Base-by-base conservation (phyloP, 2,113 vertebrate genomes). In the Ochotona curzoniae region DNA sequence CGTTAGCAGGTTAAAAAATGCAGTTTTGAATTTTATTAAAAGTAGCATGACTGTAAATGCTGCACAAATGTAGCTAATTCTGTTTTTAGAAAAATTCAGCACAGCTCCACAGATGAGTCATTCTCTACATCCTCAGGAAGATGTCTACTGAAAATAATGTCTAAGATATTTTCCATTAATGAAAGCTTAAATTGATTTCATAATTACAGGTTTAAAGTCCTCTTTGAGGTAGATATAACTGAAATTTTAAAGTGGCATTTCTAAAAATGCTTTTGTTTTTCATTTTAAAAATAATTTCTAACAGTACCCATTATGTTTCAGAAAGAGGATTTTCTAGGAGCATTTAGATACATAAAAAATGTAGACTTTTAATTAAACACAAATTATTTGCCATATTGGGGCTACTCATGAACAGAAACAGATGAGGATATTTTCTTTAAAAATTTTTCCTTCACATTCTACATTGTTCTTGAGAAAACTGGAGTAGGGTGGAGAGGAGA, bases 1-100 rank as follows among this genome's bases (percentile, higher is more conserved):
- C 11, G 88, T 90, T 84, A 87, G 28, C 63, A 87, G 13, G 13
- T 73, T 90, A 32, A 94, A 87, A 76, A 69, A 44, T 6, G 21
- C 18, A 85, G 25, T 78, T 92, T 80, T 73, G n/a, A 63, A 82
- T 95, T 95, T 87, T 94, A 47, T 84, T 76, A 89, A 89, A 70
- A 89, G 38, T 75, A 80, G 44, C 26, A 91, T 85, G 32, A 89
- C 47, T 71, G 5, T 67, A 93, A 95, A 89, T 71, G 38, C n/a
- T 92, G 54, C 69, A 71, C 35, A 84, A 70, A 87, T 94, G 76
- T 86, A 83, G 70, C 44, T 91, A 75, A 74, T 78, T 70, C 75
- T 91, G 28, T 78, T 92, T 87, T 86, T 69, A 84, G n/a, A 28
- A 44, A 84, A 87, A 49, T 6, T n/a, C 63, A 54, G 35, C 35